Base-by-base conservation (phyloP, 2,888 invertebrate genomes). In the Andrena trimmerana region DNA sequence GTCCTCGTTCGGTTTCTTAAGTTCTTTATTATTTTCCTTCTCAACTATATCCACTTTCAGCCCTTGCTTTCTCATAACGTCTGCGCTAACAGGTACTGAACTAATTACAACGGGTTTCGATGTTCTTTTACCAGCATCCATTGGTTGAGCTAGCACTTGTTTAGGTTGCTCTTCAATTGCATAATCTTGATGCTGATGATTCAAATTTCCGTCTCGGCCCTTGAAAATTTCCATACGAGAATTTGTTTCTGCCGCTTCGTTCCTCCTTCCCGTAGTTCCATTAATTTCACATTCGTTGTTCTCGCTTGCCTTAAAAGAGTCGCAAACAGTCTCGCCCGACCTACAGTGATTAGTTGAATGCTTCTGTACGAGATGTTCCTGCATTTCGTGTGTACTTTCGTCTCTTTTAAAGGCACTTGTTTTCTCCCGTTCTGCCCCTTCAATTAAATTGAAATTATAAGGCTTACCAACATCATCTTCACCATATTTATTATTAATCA, bases 101-200 rank as follows among this genome's bases (percentile, higher is more conserved):
- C 31, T 69, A 59, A 80, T 29, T 48, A 81, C 2, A 20, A 20
- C 0, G 57, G 80, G 67, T 33, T 67, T 81, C 0, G 50, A 16
- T 2, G 2, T 16, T 8, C 42, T 20, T 20, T 20, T 20, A 20
- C 20, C 20, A 20, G 20, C 20, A 20, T 20, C 20, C 20, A 20
- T 20, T 20, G 20, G 20, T 20, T 20, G 8, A 2, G 27, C 36
- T 10, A 29, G 42, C 4, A 20, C n/a, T 24, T 74, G 13, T 33
- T 33, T 16, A 24, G 10, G 0, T 3, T 24, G 60, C 42, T 76
- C 13, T 13, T 31, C 6, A 6, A 16, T 8, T 31, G 10, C 50
- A 52, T 24, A 8, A 20, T 42, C 60, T 24, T 42, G 52, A 66
- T 13, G 24, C 13, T 24, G 65, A 16, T 57, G 20, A 8, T 68